phyloP scores from a whole-genome alignment of 1,140 invertebrate species.

The Heliconius hewitsoni region DNA sequence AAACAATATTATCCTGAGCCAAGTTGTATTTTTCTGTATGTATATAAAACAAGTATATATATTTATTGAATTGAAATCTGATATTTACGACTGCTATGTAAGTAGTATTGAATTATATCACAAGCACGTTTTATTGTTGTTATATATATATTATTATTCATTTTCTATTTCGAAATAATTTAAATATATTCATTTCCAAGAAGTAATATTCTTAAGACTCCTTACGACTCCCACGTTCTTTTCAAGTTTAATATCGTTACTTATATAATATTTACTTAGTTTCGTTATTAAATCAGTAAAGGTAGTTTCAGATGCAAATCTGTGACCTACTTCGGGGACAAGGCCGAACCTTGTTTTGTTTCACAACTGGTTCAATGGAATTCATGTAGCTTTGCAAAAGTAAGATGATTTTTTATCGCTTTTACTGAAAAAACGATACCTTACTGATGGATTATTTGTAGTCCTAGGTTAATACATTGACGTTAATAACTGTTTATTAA shows the following conservation, averaged over 20 bases:
- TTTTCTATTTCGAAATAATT: too few species aligned
- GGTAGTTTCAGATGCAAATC: conserved; percentile 46
- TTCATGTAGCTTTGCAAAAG: conserved; percentile 27
- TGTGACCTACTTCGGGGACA: conserved; percentile 49
- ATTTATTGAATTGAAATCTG: too few species aligned
- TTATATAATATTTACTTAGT: conserved; percentile 18
- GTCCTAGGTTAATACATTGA: not conserved
- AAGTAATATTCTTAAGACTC: not conserved
- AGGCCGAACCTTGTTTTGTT: conserved; percentile 45
- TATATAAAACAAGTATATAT: too few species aligned
- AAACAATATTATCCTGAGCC: conserved; percentile 48
- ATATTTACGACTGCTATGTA: too few species aligned
- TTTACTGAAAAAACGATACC: not conserved
- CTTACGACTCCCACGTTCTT: not conserved
- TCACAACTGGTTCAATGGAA: conserved; percentile 36
- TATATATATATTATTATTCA: too few species aligned
- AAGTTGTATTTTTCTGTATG: too few species aligned
- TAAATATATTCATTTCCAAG: too few species aligned
- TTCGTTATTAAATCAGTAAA: conserved; percentile 36
- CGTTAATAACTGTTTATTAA: not conserved
- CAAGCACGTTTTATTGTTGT: too few species aligned
- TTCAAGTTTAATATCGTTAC: not conserved
- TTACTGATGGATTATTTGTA: too few species aligned
- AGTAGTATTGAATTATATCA: too few species aligned
- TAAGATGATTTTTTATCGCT: conserved; percentile 9